Evolutionary conservation across 2,113 vertebrate genomes (phyloP).

Genomic region (Microcebus murinus): DNA sequence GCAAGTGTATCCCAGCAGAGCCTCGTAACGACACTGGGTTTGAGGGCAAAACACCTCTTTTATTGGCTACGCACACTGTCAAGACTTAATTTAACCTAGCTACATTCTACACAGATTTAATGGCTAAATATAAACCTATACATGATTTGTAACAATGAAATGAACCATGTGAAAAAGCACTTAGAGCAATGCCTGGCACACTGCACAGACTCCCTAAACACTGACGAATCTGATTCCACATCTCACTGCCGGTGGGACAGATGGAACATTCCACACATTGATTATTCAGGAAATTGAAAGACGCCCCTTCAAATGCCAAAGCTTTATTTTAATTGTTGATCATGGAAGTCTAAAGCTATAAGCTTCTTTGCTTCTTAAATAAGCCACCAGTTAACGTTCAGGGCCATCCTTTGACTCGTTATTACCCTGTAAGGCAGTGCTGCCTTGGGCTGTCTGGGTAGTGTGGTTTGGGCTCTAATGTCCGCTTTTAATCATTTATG

Average conservation of each 20-base stretch:
- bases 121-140: background rate
- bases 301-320: background rate
- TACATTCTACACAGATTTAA: background rate
- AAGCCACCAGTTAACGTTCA: background rate
- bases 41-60: background rate
- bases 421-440: background rate
- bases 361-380: background rate
- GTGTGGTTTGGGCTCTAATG: background rate
- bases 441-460: background rate
- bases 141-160: background rate
- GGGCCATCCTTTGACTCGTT: background rate
- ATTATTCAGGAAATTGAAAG: background rate
- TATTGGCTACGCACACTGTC: background rate
- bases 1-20: background rate
- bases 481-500: background rate
- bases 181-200: background rate
- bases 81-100: background rate
- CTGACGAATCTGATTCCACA: background rate
- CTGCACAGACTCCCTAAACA: background rate
- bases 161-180: background rate
- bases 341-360: background rate
- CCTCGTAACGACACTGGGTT: background rate
- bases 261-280: background rate
- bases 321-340: background rate
- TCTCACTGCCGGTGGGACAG: background rate